A percentile compares a stretch with the other conserved stretches of the same genome.
These are phyloP conservation scores for Limnephilus auricula DNA, from an alignment of 2,888 invertebrate genomes.

Conservation along the genomic window DNA sequence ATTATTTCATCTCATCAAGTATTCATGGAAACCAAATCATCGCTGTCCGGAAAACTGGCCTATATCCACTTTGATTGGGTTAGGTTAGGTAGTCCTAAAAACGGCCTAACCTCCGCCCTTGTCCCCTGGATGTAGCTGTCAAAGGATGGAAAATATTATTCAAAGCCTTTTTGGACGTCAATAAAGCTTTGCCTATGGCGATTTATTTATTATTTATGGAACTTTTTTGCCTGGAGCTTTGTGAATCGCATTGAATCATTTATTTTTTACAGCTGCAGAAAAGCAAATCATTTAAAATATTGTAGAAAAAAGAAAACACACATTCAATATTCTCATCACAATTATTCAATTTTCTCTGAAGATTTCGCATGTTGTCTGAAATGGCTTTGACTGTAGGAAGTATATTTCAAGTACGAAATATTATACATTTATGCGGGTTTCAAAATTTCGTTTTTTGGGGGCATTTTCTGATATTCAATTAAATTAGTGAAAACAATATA, in stretches of 20 bases:
- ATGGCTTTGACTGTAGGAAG: neutral
- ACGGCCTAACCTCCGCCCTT: neutral
- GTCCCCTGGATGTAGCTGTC: neutral
- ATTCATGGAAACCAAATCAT: neutral
- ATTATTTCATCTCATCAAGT: neutral
- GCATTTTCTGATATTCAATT: too few relatives aligned
- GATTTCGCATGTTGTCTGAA: neutral
- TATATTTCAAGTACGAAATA: neutral
- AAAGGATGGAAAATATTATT: neutral
- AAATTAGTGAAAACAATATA: too few relatives aligned
- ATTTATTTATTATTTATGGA: neutral
- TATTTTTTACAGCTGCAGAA: neutral
- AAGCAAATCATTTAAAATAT: neutral
- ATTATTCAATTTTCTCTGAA: neutral
- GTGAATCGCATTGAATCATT: neutral
- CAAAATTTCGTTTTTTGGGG: neutral
- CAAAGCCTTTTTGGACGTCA: neutral
- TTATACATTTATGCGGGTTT: neutral
- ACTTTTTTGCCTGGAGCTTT: neutral
- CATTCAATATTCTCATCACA: neutral
- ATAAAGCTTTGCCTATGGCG: neutral
- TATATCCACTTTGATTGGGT: neutral
- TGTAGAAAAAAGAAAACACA: neutral
- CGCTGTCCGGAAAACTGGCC: neutral
- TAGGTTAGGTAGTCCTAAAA: neutral